Percentiles rank a stretch among this genome's conserved stretches.
These are phyloP conservation scores for Cygnus olor DNA, from an alignment of 2,797 vertebrate species.

Conservation along the genomic window DNA sequence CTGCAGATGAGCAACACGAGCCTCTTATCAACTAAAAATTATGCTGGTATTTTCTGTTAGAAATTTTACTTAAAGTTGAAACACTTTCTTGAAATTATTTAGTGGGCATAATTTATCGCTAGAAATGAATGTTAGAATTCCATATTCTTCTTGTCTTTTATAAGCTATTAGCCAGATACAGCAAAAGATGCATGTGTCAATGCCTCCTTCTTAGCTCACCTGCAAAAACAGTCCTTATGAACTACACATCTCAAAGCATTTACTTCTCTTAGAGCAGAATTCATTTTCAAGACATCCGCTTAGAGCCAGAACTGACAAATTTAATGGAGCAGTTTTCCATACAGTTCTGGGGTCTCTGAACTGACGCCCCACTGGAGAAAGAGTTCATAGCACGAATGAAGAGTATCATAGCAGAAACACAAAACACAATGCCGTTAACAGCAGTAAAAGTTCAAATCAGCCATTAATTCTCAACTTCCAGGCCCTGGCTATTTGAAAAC, in stretches of 20 bases:
- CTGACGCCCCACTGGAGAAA: neutral
- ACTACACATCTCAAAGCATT: neutral
- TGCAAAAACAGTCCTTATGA: neutral
- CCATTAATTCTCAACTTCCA: neutral
- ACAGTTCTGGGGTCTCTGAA: neutral
- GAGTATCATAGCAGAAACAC: neutral
- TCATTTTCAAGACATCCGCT: conserved; percentile 3
- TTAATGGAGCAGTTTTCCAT: neutral
- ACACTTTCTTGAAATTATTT: conserved; percentile 13
- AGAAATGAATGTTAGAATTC: neutral
- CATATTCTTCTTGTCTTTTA: neutral
- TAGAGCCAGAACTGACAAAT: neutral
- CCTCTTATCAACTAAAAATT: neutral
- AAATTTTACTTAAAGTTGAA: neutral
- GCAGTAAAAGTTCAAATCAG: neutral
- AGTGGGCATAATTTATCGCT: conserved; percentile 8
- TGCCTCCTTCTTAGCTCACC: neutral
- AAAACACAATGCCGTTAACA: neutral
- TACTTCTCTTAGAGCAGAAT: neutral
- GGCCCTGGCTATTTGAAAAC: neutral
- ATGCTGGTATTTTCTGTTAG: neutral
- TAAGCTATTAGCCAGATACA: conserved; percentile 5
- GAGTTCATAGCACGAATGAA: neutral
- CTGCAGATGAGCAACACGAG: neutral
- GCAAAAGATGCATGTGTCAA: neutral